Evolutionary conservation across 2,888 invertebrate genomes (phyloP).

Genomic region (Rotaria sp.): DNA sequence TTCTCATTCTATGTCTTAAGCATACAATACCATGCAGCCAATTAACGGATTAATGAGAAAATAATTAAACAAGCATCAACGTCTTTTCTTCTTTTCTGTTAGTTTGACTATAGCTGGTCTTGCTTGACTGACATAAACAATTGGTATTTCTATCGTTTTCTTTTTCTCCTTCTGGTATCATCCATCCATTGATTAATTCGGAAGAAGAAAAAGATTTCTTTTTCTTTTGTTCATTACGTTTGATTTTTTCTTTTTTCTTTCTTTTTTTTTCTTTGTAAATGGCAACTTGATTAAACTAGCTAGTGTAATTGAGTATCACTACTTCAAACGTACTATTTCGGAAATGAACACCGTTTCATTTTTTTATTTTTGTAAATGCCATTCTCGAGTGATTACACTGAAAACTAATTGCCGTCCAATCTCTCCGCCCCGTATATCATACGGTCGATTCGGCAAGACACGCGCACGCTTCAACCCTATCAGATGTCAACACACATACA

Average conservation of each 20-base stretch:
- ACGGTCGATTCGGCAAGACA: neutral
- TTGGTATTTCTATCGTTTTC: neutral
- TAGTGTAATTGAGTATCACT: neutral
- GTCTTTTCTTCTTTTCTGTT: neutral
- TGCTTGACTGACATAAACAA: slow-evolving; percentile 31
- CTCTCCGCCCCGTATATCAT: neutral
- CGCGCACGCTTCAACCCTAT: neutral
- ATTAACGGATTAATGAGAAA: slow-evolving; percentile 18
- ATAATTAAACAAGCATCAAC: slow-evolving; percentile 19
- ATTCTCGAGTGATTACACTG: neutral
- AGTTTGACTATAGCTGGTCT: neutral
- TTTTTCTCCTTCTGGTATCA: slow-evolving; percentile 26
- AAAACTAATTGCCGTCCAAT: neutral
- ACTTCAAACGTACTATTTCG: neutral
- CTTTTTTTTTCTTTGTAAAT: neutral
- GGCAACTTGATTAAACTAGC: neutral
- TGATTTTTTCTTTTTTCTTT: neutral
- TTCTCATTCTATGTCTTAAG: neutral
- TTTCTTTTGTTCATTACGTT: neutral
- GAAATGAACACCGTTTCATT: neutral
- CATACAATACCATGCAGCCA: neutral
- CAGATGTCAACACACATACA: neutral
- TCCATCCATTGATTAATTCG: neutral
- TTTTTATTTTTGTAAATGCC: neutral
- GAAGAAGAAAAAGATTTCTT: neutral